phyloP scores from a whole-genome alignment of 37 sponge, comb jelly and placozoan genomes.

The Hormiphora californensis region DNA sequence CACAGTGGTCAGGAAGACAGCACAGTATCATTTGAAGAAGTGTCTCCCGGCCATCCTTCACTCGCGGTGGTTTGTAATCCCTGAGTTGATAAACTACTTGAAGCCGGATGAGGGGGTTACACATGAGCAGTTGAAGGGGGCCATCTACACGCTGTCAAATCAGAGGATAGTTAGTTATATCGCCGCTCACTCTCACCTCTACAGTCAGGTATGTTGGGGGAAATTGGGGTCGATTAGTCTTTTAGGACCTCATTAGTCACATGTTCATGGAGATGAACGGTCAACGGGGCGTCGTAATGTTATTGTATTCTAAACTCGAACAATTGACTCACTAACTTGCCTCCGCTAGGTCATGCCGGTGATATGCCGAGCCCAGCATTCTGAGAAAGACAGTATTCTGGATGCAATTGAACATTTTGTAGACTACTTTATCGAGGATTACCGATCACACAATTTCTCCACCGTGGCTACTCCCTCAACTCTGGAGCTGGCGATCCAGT shows the following conservation, averaged over 20 bases:
- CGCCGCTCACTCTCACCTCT: not conserved
- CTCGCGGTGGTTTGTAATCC: slow-evolving; percentile 36
- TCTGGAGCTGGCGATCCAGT: too few relatives aligned
- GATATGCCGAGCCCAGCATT: not conserved
- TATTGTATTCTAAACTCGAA: too few relatives aligned
- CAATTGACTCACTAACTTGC: too few relatives aligned
- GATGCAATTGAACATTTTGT: not conserved
- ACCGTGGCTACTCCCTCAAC: too few relatives aligned
- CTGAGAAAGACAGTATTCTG: slow-evolving; percentile 14
- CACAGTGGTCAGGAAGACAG: not conserved
- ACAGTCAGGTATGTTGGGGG: too few relatives aligned
- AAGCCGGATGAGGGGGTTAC: not conserved
- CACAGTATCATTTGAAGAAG: slow-evolving; percentile 12
- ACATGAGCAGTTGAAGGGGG: slow-evolving; percentile 38
- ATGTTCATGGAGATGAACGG: too few relatives aligned
- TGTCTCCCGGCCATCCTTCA: slow-evolving; percentile 2
- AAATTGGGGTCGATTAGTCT: too few relatives aligned
- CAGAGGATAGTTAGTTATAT: not conserved
- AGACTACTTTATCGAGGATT: slow-evolving; percentile 1
- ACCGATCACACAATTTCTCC: not conserved
- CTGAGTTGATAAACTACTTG: not conserved
- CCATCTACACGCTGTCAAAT: not conserved
- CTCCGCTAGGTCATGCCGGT: not conserved
- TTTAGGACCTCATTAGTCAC: too few relatives aligned
- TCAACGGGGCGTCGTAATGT: too few relatives aligned